Percentiles rank a stretch among this genome's conserved stretches.
phyloP scores from a whole-genome alignment of 2,113 vertebrate genomes.

The Podarcis muralis region DNA sequence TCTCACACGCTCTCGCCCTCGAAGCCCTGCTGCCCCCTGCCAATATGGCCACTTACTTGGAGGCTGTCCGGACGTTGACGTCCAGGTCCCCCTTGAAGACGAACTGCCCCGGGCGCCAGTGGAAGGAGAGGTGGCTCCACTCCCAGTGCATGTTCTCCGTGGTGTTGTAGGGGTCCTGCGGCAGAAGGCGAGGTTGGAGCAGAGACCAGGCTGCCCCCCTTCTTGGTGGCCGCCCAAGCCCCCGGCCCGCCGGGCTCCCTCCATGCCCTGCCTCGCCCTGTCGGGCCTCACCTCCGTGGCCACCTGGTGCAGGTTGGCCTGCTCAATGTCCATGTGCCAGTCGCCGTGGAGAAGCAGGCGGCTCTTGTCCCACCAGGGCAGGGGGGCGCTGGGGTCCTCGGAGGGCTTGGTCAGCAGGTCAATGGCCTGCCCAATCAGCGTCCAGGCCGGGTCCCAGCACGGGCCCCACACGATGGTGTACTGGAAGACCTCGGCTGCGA shows the following conservation, averaged over 20 bases:
- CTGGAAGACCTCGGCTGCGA: constrained; percentile 88
- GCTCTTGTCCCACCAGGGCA: constrained; percentile 99
- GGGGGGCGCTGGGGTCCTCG: constrained; percentile 86
- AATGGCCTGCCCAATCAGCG: constrained; percentile 91
- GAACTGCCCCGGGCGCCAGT: constrained; percentile 94
- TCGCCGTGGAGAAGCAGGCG: constrained; percentile 90
- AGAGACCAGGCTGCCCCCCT: not conserved
- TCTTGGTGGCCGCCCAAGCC: fast-evolving
- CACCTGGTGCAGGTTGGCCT: constrained; percentile 95
- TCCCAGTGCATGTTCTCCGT: constrained; percentile 99
- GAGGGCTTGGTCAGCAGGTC: constrained; percentile 95
- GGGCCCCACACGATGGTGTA: constrained; percentile 98
- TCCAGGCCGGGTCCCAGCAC: constrained; percentile 98
- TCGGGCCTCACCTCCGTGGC: constrained; percentile 87
- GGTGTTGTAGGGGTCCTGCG: constrained; percentile 97
- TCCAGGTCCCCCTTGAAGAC: constrained; percentile 93
- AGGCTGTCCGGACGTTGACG: constrained; percentile 95
- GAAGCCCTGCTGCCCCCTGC: not conserved
- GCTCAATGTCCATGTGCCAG: constrained; percentile 95
- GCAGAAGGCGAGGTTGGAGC: not conserved
- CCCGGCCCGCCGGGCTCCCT: fast-evolving
- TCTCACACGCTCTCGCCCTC: not conserved
- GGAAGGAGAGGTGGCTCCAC: constrained; percentile 90
- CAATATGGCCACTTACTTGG: constrained; percentile 84
- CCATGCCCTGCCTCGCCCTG: fast-evolving